These are phyloP conservation scores for Drosophila melanica DNA, from an alignment of 1,140 invertebrate genomes.

Conservation along the genomic window DNA sequence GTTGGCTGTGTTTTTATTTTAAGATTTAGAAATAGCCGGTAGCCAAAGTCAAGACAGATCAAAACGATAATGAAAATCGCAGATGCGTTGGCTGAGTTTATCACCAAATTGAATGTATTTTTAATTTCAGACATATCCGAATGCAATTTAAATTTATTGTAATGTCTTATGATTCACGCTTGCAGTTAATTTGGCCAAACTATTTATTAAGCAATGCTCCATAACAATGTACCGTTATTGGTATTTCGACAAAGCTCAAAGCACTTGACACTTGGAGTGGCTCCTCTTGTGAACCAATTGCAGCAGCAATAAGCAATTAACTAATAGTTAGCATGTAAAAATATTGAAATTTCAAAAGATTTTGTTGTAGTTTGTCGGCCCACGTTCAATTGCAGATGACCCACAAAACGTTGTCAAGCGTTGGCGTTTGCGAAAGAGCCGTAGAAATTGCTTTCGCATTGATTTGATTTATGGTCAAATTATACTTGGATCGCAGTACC, in stretches of 20 bases:
- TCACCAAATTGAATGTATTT: too few species aligned
- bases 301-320: not conserved
- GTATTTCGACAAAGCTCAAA: conserved; percentile 28
- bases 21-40: conserved; percentile 48
- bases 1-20: conserved; percentile 9
- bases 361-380: conserved; percentile 20
- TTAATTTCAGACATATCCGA: too few species aligned
- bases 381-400: conserved; percentile 69
- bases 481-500: conserved; percentile 55
- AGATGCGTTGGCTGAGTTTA: conserved; percentile 1
- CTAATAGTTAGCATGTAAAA: conserved; percentile 10
- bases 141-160: not conserved
- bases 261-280: conserved; percentile 67
- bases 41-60: conserved; percentile 43
- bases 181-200: not conserved
- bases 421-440: conserved; percentile 22
- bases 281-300: conserved; percentile 37
- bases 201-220: conserved; percentile 7
- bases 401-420: conserved; percentile 35
- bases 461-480: conserved; percentile 65
- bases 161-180: not conserved
- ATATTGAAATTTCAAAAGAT: conserved; percentile 12
- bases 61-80: conserved; percentile 39
- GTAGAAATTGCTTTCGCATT: conserved; percentile 57
- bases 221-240: conserved; percentile 35